These are phyloP conservation scores for Gerris buenoi DNA, from an alignment of 1,140 invertebrate species.

Conservation along the genomic window DNA sequence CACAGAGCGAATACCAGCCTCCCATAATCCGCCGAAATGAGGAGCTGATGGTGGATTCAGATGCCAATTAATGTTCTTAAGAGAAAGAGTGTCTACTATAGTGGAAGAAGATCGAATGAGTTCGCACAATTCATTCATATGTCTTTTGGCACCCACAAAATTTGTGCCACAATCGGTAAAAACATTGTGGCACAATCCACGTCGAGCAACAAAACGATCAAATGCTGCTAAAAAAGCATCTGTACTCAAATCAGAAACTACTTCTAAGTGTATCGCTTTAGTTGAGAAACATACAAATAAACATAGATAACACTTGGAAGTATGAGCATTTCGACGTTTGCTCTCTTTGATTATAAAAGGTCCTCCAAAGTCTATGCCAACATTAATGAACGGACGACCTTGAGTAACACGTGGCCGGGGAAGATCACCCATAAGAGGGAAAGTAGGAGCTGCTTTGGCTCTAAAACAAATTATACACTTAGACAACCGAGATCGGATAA, in stretches of 20 bases:
- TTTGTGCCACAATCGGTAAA: slow-evolving; percentile 29
- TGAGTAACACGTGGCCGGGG: slow-evolving; percentile 2
- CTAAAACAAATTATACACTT: background rate
- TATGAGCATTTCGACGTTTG: slow-evolving; percentile 9
- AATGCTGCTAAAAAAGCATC: slow-evolving; percentile 25
- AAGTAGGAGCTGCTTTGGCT: background rate
- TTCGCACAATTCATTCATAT: slow-evolving; percentile 20
- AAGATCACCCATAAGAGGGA: slow-evolving; percentile 5
- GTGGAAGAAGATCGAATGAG: slow-evolving; percentile 1
- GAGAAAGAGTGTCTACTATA: background rate
- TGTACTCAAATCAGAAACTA: slow-evolving; percentile 21
- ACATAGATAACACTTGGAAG: slow-evolving; percentile 20
- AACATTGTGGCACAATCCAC: slow-evolving; percentile 23
- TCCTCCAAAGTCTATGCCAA: slow-evolving; percentile 29
- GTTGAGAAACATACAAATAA: slow-evolving; percentile 23
- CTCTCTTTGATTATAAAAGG: slow-evolving; percentile 22
- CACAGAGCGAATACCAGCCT: slow-evolving; percentile 24
- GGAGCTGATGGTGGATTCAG: slow-evolving; percentile 18
- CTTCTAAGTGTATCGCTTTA: slow-evolving; percentile 26
- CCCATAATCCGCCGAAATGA: slow-evolving; percentile 27
- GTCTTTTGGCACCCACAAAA: slow-evolving; percentile 27
- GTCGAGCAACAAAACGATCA: slow-evolving; percentile 24
- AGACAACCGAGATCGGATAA: background rate
- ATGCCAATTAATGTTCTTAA: background rate
- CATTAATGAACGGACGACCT: slow-evolving; percentile 21